Evolutionary conservation across 2,113 vertebrate species (phyloP), one percentile per base, ranked within the genome.

Genomic region (Clarias macrocephalus): DNA sequence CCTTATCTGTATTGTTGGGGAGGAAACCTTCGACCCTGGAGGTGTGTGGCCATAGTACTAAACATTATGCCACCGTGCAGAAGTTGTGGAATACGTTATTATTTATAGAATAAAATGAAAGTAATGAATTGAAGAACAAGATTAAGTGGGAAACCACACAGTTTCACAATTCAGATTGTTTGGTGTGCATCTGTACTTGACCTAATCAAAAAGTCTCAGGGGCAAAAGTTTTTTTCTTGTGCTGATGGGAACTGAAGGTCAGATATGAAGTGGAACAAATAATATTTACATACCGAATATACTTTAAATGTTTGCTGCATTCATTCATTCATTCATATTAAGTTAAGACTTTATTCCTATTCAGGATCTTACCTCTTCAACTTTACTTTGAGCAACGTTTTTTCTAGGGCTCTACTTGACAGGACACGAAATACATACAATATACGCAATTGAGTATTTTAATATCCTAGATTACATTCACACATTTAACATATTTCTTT

Each of bases 401-500:
- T 77, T 77, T 77, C 52, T 42, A 28, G 75, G 13, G 0, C 25
- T 56, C 18, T 79, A 79, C n/a, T 15, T 52, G 75, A 77, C 13
- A 25, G 75, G 75, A 28, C 23, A 54, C 25, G n/a, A n/a, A 77
- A 77, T 54, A 79, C 1, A 79, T 15, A 42, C 25, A 77, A 77
- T 21, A 30, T 57, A 30, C 21, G 52, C 2, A 23, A 37, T 33
- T 12, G 19, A 37, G 5, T 60, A 12, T 62, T 81, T 80, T 59
- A 7, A 57, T 25, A 15, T 6, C 11, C 28, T 59, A 30, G 13
- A 62, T 42, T 85, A 2, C 10, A 9, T 62, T 72, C 62, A 21
- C 81, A 59, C 6, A 16, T 2, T 37, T 73, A 60, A 72, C 82
- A 52, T 85, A 85, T 66, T 19, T 65, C 80, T 79, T 86, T 59